Percentiles rank a stretch among this genome's conserved stretches.
Conservation (phyloP, 1,140 invertebrate species). For the Idris sp. region DNA sequence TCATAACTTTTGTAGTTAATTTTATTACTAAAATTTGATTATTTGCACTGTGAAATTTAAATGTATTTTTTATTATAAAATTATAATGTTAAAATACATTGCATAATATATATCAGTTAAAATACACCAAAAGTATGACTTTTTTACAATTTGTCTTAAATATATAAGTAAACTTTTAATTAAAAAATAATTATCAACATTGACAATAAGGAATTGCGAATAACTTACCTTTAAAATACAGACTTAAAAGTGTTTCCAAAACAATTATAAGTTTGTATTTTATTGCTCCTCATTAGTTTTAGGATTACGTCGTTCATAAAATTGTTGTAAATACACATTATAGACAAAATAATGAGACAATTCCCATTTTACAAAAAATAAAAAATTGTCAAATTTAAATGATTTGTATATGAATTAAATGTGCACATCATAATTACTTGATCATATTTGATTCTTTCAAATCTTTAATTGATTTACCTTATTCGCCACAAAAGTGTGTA, state of each 20-base stretch:
- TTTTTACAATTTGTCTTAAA: too few relatives aligned
- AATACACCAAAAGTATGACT: too few relatives aligned
- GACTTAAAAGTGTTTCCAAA: too few relatives aligned
- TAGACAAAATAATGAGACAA: constrained; percentile 42
- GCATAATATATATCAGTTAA: not conserved
- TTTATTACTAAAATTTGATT: constrained; percentile 6
- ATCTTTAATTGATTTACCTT: constrained; percentile 8
- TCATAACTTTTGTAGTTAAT: constrained; percentile 1
- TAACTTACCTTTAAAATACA: too few relatives aligned
- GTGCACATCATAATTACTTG: constrained; percentile 1
- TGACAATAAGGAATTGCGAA: too few relatives aligned
- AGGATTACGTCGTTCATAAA: constrained; percentile 48
- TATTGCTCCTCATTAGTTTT: constrained; percentile 47
- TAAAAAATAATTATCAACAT: not conserved
- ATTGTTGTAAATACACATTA: constrained; percentile 69
- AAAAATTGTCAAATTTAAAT: constrained; percentile 18
- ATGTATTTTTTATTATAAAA: constrained; percentile 2
- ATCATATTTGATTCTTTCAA: constrained; percentile 20
- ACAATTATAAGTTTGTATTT: constrained; percentile 34
- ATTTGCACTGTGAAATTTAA: constrained; percentile 12
- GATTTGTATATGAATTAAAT: constrained; percentile 22
- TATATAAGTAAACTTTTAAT: too few relatives aligned
- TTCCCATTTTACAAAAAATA: constrained; percentile 12
- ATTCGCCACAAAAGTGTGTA: constrained; percentile 17
- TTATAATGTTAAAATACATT: not conserved